Base-by-base conservation (phyloP, 2,113 vertebrate species). In the Cranoglanis bouderius region DNA sequence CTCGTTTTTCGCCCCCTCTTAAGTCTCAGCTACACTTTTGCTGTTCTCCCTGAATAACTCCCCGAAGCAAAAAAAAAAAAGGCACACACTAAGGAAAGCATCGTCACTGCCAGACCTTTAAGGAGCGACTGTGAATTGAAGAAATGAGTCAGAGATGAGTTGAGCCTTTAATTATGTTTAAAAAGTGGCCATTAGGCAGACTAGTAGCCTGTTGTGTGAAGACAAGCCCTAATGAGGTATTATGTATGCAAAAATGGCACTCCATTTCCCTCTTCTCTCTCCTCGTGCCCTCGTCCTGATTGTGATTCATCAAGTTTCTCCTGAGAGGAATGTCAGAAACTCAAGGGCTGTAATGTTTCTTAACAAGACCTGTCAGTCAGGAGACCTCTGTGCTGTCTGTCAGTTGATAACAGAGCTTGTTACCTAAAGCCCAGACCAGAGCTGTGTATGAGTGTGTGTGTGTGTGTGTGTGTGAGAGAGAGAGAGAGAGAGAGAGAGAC, bases 261-360 rank as follows among this genome's bases (percentile, higher is more conserved):
- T 85, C 63, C 78, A 59, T n/a, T 65, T 57, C 53, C 38, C 21
- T 88, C 32, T 35, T 53, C 53, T 38, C 7, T 18, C 9, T 72
- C 72, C 21, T 55, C 55, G 40, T 87, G 38, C 87, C 51, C 82
- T 87, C 32, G 46, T 49, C 59, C 65, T 77, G 88, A 72, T 92
- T 85, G 70, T 89, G 92, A 92, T 95, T 93, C 90, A 94, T 94
- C 92, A 91, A 91, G 91, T 92, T 91, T 86, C 89, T 90, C 92
- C 92, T 91, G 88, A 72, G 93, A 94, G 94, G 84, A 94, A 92
- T 85, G 92, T 90, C 91, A 89, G 93, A 94, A 94, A 95, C 89
- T 94, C 87, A 93, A 93, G 90, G 92, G 87, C 93, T 94, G 94
- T 95, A 94, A 95, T 93, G 93, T 94, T 93, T 93, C 93, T 92